These are phyloP conservation scores for Psophia crepitans DNA, from an alignment of 2,113 vertebrate genomes.

Conservation along the genomic window DNA sequence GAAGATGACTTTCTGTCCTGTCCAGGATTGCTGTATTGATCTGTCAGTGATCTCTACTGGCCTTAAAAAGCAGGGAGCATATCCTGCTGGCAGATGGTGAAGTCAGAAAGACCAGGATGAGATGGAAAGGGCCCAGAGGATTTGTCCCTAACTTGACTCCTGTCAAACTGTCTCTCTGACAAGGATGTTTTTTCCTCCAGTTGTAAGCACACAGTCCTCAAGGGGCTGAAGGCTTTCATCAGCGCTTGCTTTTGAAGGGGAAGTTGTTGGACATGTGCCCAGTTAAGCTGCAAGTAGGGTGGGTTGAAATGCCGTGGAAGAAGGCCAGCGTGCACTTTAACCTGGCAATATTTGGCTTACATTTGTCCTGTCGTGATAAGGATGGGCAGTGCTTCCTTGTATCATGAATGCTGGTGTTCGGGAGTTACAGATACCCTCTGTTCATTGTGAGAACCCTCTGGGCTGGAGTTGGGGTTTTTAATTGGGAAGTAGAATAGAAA, in stretches of 20 bases:
- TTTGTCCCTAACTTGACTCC: constrained; percentile 80
- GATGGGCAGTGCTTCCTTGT: constrained; percentile 13
- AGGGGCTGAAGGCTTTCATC: constrained; percentile 74
- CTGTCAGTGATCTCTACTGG: background rate
- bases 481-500: background rate
- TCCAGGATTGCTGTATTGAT: background rate
- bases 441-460: background rate
- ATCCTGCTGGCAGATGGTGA: constrained; percentile 44
- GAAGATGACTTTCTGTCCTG: background rate
- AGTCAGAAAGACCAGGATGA: constrained; percentile 31
- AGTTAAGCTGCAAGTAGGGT: constrained; percentile 13
- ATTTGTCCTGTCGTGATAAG: constrained; percentile 47
- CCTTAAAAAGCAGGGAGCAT: background rate
- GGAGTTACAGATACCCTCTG: background rate
- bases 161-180: constrained; percentile 74
- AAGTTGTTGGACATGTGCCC: constrained; percentile 75
- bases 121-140: constrained; percentile 47
- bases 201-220: constrained; percentile 62
- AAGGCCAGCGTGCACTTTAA: constrained; percentile 72
- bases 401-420: background rate
- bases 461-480: background rate
- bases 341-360: constrained; percentile 16
- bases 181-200: constrained; percentile 82
- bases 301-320: constrained; percentile 59
- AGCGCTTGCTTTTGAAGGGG: constrained; percentile 74